Evolutionary conservation across 2,113 vertebrate genomes (phyloP).

Genomic region (Himantopus leucocephalus): DNA sequence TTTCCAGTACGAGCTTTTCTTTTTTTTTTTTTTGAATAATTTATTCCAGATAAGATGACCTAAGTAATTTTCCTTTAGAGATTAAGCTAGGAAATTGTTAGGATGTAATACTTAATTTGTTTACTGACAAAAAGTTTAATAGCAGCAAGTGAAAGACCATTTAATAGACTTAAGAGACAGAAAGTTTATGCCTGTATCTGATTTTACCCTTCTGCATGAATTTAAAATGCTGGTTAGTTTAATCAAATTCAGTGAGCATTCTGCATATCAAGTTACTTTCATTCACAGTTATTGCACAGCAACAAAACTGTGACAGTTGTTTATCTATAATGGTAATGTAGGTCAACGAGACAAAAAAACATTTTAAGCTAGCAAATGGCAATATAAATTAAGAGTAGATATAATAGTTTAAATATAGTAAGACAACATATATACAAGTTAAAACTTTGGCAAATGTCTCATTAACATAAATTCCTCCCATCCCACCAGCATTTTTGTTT

Average conservation of each 20-base stretch:
- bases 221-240: background rate
- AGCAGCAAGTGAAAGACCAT: background rate
- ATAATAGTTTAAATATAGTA: background rate
- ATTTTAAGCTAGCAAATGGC: background rate
- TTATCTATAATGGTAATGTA: background rate
- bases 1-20: background rate
- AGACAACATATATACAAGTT: background rate
- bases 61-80: background rate
- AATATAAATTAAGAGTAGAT: background rate
- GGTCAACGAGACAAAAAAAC: background rate
- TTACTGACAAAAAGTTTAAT: background rate
- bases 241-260: background rate
- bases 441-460: background rate
- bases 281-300: background rate
- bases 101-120: background rate
- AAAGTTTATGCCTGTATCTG: background rate
- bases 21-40: background rate
- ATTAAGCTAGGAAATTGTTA: background rate
- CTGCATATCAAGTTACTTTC: background rate
- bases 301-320: background rate
- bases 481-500: background rate
- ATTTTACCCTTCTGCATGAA: background rate
- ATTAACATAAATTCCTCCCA: background rate
- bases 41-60: background rate
- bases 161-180: background rate